Base-by-base conservation (phyloP, 2,888 invertebrate species). In the Diarsia rubi region DNA sequence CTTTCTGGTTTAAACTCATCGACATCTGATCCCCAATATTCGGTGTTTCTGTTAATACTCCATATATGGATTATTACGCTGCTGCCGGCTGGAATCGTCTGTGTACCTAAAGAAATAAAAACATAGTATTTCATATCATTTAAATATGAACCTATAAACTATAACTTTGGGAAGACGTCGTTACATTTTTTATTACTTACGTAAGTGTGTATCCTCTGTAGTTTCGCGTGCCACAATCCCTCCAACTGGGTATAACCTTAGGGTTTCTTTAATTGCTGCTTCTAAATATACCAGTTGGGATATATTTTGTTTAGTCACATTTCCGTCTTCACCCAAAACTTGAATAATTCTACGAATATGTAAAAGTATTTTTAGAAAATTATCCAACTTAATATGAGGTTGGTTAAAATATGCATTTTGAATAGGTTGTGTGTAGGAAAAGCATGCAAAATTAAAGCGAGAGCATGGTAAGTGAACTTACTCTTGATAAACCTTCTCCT, bases 401-500 rank as follows among this genome's bases (percentile, higher is more conserved):
- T 8, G 9, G 27, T 19, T 27, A 1, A 57, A 27, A 57, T 27
- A 19, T 19, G 3, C 19, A 9, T 57, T 57, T 8, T 16, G 9
- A 19, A 31, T 31, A 9, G 27, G 9, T 24, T 54, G 54, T 16
- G 2, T 24, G 24, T 24, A 27, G 24, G 27, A 57, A 54, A 27
- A 27, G 1, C 54, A 24, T 59, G 0, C 0, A 59, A 31, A 31
- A 19, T 59, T 1, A 31, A 59, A 31, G 19, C 11, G 1, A 31
- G 27, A 19, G 8, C 62, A 73, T 9, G 27, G 19, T 42, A 67
- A 31, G 19, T 16, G 5, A 21, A 79, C 79, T 81, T 65, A 88
- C 88, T 88, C 88, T 1, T 81, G n/a, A 73, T 69, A 83, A 49
- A 86, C 75, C 47, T 85, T 87, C 6, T 83, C 70, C 31, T 88